phyloP scores from a whole-genome alignment of 2,797 vertebrate genomes.

The Pseudopleuronectes americanus region DNA sequence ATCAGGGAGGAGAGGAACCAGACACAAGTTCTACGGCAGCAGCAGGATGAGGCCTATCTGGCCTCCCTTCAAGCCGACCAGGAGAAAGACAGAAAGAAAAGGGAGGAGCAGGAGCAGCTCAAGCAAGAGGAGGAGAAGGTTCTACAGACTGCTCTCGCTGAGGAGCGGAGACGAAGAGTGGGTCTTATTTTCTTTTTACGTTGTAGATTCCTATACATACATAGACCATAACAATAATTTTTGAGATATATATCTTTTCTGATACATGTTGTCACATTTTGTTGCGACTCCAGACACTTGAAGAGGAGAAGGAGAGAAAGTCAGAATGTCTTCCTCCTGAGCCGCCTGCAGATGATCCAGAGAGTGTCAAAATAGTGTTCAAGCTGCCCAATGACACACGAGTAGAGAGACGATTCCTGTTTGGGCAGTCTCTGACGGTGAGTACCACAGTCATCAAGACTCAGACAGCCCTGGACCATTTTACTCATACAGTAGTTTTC shows the following conservation, averaged over 20 bases:
- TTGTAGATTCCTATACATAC: neutral
- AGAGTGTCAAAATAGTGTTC: constrained; percentile 97
- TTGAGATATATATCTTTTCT: neutral
- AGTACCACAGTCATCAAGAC: constrained; percentile 54
- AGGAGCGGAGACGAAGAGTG: constrained; percentile 92
- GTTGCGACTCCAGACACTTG: constrained; percentile 87
- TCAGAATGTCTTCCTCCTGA: constrained; percentile 95
- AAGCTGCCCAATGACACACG: constrained; percentile 97
- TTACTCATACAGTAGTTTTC: neutral
- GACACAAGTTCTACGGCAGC: constrained; percentile 96
- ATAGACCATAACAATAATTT: neutral
- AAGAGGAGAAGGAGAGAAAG: constrained; percentile 97
- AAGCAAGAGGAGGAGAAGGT: constrained; percentile 94
- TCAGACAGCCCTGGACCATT: neutral
- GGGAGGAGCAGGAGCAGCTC: constrained; percentile 92
- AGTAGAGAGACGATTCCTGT: constrained; percentile 97
- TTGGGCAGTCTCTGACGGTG: constrained; percentile 94
- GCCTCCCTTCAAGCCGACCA: constrained; percentile 95
- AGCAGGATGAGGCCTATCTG: constrained; percentile 97
- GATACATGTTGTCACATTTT: neutral
- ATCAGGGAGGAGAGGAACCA: constrained; percentile 97
- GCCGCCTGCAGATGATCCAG: constrained; percentile 92
- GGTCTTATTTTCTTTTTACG: constrained; percentile 41
- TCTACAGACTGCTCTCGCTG: constrained; percentile 90
- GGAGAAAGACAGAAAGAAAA: constrained; percentile 96